Base-by-base conservation (phyloP, 2,888 invertebrate species). In the Xestia ashworthii region DNA sequence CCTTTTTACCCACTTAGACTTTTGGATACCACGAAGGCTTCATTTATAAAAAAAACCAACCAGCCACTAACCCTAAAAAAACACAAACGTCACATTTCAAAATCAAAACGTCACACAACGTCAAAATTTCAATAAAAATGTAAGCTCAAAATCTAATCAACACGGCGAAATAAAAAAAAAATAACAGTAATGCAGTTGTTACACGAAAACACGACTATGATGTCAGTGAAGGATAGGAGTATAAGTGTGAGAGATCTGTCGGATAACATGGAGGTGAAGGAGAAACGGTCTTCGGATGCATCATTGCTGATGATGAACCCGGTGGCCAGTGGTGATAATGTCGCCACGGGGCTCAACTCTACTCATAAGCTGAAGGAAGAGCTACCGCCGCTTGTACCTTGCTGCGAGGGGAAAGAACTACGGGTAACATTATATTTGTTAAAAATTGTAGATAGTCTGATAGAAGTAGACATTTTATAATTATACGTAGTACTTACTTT, bases 321-420 rank as follows among this genome's bases (percentile, higher is more conserved):
- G 0, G 96, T 96, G 55, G 96, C 96, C 1, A 96, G 96, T 76
- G 96, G 96, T 5, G 96, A 96, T 87, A 96, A 96, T 71, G 92
- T 96, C 80, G 87, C 95, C 16, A 93, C 92, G 1, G 93, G 92
- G 3, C 87, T 95, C n/a, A 94, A 91, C 81, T 94, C 94, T 3
- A 87, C 92, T 3, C 96, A 95, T 75, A 95, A 93, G 73, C 87
- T 95, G 58, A 95, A 95, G 80, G 95, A 96, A 58, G 96, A 96
- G 62, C 82, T 93, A 73, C 95, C 96, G 0, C 87, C 93, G 4
- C 93, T 96, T 16, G 93, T 96, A 62, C 96, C 96, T 9, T 96
- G 96, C 87, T 96, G 96, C 77, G 96, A 96, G 81, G 96, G 96
- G 4, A 94, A 90, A 82, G 96, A 96, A 83, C 88, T 96, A 80